phyloP scores from a whole-genome alignment of 53 echinoderm and acorn worm species.

The Holothuria leucospilota region DNA sequence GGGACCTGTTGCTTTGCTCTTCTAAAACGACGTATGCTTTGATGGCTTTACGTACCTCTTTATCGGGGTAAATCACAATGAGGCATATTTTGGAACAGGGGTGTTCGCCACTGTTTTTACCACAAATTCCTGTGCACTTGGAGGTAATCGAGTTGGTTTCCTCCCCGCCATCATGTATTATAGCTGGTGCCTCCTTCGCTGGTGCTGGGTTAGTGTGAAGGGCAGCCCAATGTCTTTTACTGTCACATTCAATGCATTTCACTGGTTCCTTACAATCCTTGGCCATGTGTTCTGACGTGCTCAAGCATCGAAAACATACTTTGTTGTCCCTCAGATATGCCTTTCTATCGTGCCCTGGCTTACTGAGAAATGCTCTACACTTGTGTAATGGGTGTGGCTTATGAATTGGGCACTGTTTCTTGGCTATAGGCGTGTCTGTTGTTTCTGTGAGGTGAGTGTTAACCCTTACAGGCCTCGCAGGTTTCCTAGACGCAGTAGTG shows the following conservation, averaged over 20 bases:
- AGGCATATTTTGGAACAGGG: slow-evolving; percentile 69
- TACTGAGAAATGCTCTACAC: slow-evolving; percentile 40
- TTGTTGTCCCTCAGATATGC: too few species aligned
- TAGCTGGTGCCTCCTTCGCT: not conserved
- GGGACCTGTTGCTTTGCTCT: slow-evolving; percentile 59
- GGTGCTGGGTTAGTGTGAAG: not conserved
- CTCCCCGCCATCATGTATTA: not conserved
- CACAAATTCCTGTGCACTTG: slow-evolving; percentile 54
- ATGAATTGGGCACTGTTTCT: slow-evolving; percentile 58
- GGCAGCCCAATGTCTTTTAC: not conserved
- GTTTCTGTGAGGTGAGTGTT: slow-evolving; percentile 20
- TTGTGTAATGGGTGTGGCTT: slow-evolving; percentile 57
- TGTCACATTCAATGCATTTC: slow-evolving; percentile 16
- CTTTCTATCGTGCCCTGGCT: too few species aligned
- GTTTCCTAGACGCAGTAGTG: not conserved
- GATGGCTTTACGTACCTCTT: slow-evolving; percentile 16
- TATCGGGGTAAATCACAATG: slow-evolving; percentile 35
- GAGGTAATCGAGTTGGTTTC: not conserved
- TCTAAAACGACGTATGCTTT: slow-evolving; percentile 54
- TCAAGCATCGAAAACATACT: too few species aligned
- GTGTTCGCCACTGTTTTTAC: slow-evolving; percentile 19
- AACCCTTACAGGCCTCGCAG: not conserved
- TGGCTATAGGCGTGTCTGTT: slow-evolving; percentile 18
- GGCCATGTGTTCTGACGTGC: slow-evolving; percentile 7
- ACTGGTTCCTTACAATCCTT: slow-evolving; percentile 20